Percentiles rank a stretch among this genome's conserved stretches.
phyloP scores from a whole-genome alignment of 2,113 vertebrate genomes.

The Elephantulus edwardii region DNA sequence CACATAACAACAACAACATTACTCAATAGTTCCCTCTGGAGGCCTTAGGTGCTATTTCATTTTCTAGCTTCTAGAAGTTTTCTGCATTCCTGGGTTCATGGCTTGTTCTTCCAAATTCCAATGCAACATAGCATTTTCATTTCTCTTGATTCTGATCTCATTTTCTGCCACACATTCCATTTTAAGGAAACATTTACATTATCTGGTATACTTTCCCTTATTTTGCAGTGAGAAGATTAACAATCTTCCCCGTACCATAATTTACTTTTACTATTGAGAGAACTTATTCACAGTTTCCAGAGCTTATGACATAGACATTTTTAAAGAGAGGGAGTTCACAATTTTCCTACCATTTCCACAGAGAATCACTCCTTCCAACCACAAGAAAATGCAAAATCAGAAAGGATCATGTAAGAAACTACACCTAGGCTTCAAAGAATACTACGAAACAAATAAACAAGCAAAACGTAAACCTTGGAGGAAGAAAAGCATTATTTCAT shows the following conservation, averaged over 20 bases:
- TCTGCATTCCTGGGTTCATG: not conserved
- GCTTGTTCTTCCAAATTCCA: not conserved
- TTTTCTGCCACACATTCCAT: not conserved
- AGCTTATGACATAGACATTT: not conserved
- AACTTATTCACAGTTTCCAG: not conserved
- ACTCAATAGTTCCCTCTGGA: too few relatives aligned
- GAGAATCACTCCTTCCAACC: not conserved
- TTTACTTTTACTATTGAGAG: too few relatives aligned
- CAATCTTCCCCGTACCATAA: too few relatives aligned
- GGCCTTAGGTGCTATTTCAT: too few relatives aligned
- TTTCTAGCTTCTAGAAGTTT: not conserved
- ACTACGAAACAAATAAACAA: too few relatives aligned
- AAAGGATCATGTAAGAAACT: not conserved
- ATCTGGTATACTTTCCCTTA: too few relatives aligned
- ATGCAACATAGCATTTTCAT: not conserved
- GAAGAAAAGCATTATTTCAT: not conserved
- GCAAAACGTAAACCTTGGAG: too few relatives aligned
- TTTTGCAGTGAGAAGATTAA: too few relatives aligned
- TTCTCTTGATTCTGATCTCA: not conserved
- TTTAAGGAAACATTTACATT: not conserved
- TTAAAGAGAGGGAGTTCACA: not conserved
- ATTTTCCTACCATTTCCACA: not conserved
- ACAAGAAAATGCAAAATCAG: not conserved
- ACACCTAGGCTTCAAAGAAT: not conserved
- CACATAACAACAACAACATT: too few relatives aligned